Conservation (phyloP, 2,888 invertebrate genomes). For the Halictus quadricinctus region DNA sequence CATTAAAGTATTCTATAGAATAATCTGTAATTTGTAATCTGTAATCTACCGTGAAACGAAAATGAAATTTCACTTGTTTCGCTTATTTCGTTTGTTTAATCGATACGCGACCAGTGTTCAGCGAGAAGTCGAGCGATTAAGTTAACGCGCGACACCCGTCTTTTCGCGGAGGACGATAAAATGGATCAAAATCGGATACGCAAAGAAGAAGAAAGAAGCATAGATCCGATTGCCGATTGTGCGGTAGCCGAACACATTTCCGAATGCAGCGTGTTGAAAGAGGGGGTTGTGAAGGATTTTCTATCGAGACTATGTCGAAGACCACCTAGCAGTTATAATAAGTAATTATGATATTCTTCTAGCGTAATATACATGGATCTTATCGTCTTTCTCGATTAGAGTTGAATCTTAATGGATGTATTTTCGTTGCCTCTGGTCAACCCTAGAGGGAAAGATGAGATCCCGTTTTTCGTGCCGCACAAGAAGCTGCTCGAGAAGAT, state of each 20-base stretch:
- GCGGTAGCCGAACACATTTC: not conserved
- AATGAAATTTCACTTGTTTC: not conserved
- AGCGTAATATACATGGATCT: not conserved
- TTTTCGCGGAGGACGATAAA: not conserved
- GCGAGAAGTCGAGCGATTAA: constrained; percentile 2
- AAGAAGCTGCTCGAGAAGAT: constrained; percentile 86
- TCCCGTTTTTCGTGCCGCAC: constrained; percentile 86
- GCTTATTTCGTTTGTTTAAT: constrained; percentile 49
- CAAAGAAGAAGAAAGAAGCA: not conserved
- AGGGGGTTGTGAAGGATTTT: not conserved
- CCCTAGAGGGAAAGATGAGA: constrained; percentile 65
- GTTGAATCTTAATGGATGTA: not conserved
- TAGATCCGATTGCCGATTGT: not conserved
- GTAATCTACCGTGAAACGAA: not conserved
- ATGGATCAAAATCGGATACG: constrained; percentile 25
- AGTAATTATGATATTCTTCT: constrained; percentile 26
- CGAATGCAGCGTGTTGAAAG: not conserved
- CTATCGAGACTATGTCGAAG: constrained; percentile 33
- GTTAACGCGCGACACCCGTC: not conserved
- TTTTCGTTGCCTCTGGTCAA: not conserved
- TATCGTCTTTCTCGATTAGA: not conserved
- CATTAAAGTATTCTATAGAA: not conserved
- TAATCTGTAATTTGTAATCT: not conserved
- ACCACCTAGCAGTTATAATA: constrained; percentile 24
- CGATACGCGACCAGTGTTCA: constrained; percentile 25